Conservation (phyloP, 2,797 vertebrate genomes). For the Emydoidea blandingii region DNA sequence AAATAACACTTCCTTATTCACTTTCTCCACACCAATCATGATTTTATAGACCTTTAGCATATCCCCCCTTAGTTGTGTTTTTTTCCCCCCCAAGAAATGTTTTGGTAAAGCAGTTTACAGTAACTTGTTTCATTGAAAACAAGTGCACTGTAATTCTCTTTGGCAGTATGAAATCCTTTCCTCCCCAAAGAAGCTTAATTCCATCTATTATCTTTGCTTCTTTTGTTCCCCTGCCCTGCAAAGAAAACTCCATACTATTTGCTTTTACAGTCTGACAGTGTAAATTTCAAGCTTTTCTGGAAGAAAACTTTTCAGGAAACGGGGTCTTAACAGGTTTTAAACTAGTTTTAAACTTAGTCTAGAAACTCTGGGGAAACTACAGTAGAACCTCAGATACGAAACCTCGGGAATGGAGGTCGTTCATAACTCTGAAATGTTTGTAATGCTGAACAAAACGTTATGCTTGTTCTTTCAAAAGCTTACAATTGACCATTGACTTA, state of each 20-base stretch:
- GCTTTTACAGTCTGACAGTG: not conserved
- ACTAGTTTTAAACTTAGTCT: not conserved
- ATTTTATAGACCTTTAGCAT: too few relatives aligned
- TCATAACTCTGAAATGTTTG: too few relatives aligned
- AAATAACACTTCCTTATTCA: too few relatives aligned
- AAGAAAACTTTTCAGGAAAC: not conserved
- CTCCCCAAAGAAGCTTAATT: not conserved
- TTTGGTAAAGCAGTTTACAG: not conserved
- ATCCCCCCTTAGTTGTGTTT: too few relatives aligned
- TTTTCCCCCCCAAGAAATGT: not conserved
- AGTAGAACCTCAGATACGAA: too few relatives aligned
- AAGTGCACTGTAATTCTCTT: not conserved
- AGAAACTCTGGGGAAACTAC: not conserved
- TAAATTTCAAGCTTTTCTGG: not conserved
- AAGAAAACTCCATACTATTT: not conserved
- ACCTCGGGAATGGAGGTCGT: too few relatives aligned
- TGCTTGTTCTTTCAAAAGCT: too few relatives aligned
- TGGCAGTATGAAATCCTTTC: not conserved
- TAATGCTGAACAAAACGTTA: too few relatives aligned
- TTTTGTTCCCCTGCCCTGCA: not conserved
- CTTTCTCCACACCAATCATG: too few relatives aligned
- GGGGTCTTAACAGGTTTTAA: not conserved
- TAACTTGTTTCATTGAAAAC: not conserved
- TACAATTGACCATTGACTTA: too few relatives aligned
- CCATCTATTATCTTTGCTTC: not conserved